A percentile compares a stretch with the other conserved stretches of the same genome.
Conservation (phyloP, 1,140 invertebrate genomes). For the Campoletis sonorensis region DNA sequence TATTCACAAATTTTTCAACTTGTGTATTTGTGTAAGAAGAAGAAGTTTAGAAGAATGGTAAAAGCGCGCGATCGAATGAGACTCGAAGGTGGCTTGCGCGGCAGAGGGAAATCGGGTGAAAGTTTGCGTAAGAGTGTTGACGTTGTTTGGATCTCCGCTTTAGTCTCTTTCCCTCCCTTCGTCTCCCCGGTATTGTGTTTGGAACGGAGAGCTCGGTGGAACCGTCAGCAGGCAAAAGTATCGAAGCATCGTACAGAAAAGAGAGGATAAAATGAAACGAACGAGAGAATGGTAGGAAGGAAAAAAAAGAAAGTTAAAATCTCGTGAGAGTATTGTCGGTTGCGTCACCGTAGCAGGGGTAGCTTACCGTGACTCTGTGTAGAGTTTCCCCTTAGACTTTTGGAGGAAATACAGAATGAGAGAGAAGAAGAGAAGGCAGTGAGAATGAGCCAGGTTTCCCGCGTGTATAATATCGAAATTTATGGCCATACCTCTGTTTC, state of each 20-base stretch:
- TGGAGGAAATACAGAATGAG: slow-evolving; percentile 19
- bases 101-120: slow-evolving; percentile 57
- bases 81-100: no score
- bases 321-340: slow-evolving; percentile 72
- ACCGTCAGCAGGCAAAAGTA: neutral
- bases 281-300: slow-evolving; percentile 30
- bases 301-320: slow-evolving; percentile 71
- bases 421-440: neutral
- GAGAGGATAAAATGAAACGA: slow-evolving; percentile 29
- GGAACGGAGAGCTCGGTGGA: slow-evolving; percentile 25
- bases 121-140: slow-evolving; percentile 67
- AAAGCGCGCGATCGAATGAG: neutral
- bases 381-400: slow-evolving; percentile 27
- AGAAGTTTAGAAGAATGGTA: neutral
- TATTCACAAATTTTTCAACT: slow-evolving; percentile 6
- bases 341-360: slow-evolving; percentile 65
- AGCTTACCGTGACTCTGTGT: slow-evolving; percentile 35
- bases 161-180: neutral
- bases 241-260: slow-evolving; percentile 31
- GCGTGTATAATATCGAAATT: slow-evolving; percentile 74
- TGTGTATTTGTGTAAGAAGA: neutral
- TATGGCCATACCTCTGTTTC: slow-evolving; percentile 63
- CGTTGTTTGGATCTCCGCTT: slow-evolving; percentile 14
- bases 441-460: slow-evolving; percentile 38
- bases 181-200: slow-evolving; percentile 55